phyloP scores from a whole-genome alignment of 2,113 vertebrate species.

The Taxidea taxus region DNA sequence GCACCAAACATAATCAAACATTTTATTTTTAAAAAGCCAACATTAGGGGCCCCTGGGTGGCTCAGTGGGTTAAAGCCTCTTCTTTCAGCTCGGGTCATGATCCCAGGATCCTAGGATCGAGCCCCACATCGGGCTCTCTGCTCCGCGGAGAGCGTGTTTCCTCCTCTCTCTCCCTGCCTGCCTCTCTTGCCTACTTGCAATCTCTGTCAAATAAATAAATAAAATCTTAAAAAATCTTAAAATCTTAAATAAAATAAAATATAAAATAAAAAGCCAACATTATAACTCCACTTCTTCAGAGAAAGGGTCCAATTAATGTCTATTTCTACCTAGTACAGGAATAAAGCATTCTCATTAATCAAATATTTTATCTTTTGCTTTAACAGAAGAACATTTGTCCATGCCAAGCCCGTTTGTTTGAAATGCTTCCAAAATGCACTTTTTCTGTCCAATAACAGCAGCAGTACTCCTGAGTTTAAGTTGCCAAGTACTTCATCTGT shows the following conservation, averaged over 20 bases:
- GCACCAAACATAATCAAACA: constrained; percentile 4
- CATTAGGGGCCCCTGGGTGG: too few relatives aligned
- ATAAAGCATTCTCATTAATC: constrained; percentile 35
- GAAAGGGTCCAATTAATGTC: constrained; percentile 31
- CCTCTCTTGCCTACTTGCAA: too few relatives aligned
- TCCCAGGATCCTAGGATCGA: too few relatives aligned
- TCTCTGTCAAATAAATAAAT: too few relatives aligned
- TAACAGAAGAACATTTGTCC: not conserved
- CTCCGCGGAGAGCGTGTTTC: too few relatives aligned
- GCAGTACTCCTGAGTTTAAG: not conserved
- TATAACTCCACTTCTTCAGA: constrained; percentile 33
- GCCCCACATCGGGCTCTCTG: too few relatives aligned
- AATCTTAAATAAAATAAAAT: too few relatives aligned
- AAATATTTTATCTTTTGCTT: constrained; percentile 15
- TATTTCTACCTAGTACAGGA: not conserved
- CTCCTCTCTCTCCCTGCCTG: too few relatives aligned
- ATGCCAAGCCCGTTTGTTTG: not conserved
- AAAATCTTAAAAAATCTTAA: too few relatives aligned
- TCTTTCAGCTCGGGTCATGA: too few relatives aligned
- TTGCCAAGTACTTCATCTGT: not conserved
- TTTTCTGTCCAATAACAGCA: not conserved
- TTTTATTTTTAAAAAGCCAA: not conserved
- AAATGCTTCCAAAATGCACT: constrained; percentile 17
- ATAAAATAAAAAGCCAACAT: not conserved
- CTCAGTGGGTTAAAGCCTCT: too few relatives aligned